Base-by-base conservation (phyloP, 2,113 vertebrate genomes). In the Dendrocopos noguchii region DNA sequence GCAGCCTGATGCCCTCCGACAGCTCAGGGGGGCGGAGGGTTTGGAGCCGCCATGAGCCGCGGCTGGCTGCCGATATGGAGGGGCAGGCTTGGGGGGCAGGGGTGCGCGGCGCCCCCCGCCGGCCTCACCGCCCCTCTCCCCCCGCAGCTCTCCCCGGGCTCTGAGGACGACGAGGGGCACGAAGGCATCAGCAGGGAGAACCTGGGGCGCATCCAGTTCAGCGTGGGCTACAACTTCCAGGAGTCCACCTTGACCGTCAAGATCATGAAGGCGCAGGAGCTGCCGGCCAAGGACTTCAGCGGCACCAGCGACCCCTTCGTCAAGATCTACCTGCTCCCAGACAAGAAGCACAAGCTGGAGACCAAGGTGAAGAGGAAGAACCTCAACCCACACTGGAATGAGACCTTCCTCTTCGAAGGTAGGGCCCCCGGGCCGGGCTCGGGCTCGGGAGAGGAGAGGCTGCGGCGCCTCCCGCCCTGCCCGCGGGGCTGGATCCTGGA, bases 341-440 rank as follows among this genome's bases (percentile, higher is more conserved):
- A 99, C 97, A 99, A 99, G 97, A 99, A 99, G 98, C 98, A 99
- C 98, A 99, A 99, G 97, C 97, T 99, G 96, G 99, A 99, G 97
- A 99, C 99, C 97, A 99, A 99, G 98, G 98, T 99, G 96, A 99
- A 99, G 97, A 97, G 99, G 95, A 99, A 99, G 98, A 99, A 99
- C 97, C 98, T 99, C 88, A 99, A 99, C 92, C 99, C 99, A 0
- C 98, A 99, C 96, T 99, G 99, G 99, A 99, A 99, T 0, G 99
- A 99, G 98, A 99, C 99, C 71, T 99, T 99, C 97, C 98, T 99
- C 68, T 99, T 99, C 3, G 99, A 99, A 98, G 99, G 99, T 99
- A 96, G 94, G 94, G 19, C 2, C 10, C 22, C 19, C 1, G 53
- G 33, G 3, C 29, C 28, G 5, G 57, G 57, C 34, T 36, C 34